phyloP scores from a whole-genome alignment of 1,140 invertebrate species.

The Saccostrea cuccullata region DNA sequence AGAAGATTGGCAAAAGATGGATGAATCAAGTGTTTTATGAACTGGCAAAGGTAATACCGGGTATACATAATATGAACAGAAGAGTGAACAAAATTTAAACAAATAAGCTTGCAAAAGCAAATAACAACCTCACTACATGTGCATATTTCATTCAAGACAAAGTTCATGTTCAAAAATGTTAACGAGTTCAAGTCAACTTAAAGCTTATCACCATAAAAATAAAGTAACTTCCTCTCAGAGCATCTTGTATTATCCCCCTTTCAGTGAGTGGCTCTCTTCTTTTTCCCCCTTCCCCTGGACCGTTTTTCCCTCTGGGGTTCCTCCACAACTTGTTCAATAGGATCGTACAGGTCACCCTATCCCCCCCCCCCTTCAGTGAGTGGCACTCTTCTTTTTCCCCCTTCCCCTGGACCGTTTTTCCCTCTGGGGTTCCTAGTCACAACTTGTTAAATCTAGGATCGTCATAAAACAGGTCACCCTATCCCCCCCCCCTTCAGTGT shows the following conservation, averaged over 20 bases:
- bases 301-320: constrained; percentile 1
- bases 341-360: not conserved
- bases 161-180: no score
- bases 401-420: not conserved
- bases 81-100: no score
- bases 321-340: not conserved
- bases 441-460: not conserved
- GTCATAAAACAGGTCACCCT: not conserved
- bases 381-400: not conserved
- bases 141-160: no score
- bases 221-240: not conserved
- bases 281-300: not conserved
- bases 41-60: no score
- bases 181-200: no score
- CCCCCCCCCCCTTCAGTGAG: not conserved
- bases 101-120: no score
- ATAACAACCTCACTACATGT: no score
- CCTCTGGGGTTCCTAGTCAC: not conserved
- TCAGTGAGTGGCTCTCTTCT: not conserved
- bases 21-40: no score
- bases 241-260: not conserved
- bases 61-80: no score
- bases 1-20: no score
- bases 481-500: not conserved
- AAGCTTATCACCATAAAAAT: not conserved